Base-by-base conservation (phyloP, 2,888 invertebrate species). In the Teinopalpus imperialis region DNA sequence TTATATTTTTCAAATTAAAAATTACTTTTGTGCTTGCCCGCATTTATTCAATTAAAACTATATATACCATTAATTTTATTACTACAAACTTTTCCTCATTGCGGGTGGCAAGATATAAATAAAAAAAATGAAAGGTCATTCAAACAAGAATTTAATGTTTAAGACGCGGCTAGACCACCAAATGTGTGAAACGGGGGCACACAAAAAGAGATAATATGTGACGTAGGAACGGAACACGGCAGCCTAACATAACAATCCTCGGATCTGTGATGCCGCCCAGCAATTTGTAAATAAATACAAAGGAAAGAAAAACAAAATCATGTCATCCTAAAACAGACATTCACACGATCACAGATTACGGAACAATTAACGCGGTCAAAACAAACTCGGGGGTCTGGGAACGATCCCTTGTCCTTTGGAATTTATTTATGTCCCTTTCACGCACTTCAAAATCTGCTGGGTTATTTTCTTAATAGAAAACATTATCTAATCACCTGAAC, bases 301-400 rank as follows among this genome's bases (percentile, higher is more conserved):
- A 36, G 45, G 43, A 43, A 51, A 46, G 54, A 53, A 57, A 57
- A 57, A 56, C 49, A 53, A 37, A 53, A 54, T 36, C 23, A 8
- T 53, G 54, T 54, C 57, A 55, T 58, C 56, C 57, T 56, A 59
- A 59, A 59, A 56, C 52, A 54, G 46, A 56, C 65, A 72, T 78
- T 79, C 79, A 77, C 80, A 76, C 77, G 70, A 66, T 62, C 63
- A 69, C 69, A 74, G 71, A 80, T 79, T 74, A 78, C 63, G 67
- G 61, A 63, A 69, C 77, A 82, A 82, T 82, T 81, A 82, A 74
- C 81, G 73, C 70, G 65, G 61, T 51, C 63, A 69, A 59, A 74
- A 61, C 70, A 72, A 77, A 78, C 74, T 66, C 35, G 47, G 47
- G 54, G 53, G 65, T 69, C 66, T 77, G 80, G 74, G 79, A 81